Base-by-base conservation (phyloP, 2,113 vertebrate genomes). In the Leucopsar rothschildi region DNA sequence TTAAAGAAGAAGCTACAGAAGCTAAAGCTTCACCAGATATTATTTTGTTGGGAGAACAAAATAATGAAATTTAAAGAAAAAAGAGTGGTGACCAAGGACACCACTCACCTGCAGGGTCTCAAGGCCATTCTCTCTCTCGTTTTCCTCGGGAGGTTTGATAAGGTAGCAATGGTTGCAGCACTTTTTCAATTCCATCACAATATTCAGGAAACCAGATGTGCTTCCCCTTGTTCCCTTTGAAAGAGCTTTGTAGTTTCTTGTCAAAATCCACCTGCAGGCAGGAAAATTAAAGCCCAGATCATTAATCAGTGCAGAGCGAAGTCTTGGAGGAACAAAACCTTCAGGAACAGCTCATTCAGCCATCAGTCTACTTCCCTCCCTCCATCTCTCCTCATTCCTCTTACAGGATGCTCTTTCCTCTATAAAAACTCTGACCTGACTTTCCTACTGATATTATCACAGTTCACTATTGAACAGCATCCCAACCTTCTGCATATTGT, bases 141-240 rank as follows among this genome's bases (percentile, higher is more conserved):
- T 98, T 2, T 99, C 99, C 40, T 99, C 99, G 0, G 98, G 98
- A 45, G 98, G 97, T 85, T 98, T 99, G 77, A 99, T 99, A 75
- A 99, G 98, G 65, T 99, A 99, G 86, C 98, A 98, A 28, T 99
- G 99, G 94, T 99, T 99, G 95, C 99, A 99, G 97, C 99, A 99
- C 86, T 99, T 99, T 92, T 99, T 99, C 75, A 99, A 97, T 92
- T 99, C 99, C 99, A 99, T 99, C 87, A 99, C 99, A 5, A 99
- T 99, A 94, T 99, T 99, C 42, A 99, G 98, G 96, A 99, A 99
- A 76, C 99, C 99, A 5, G 99, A 98, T 9, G 99, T 99, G 94
- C 99, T 99, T 69, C 99, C 99, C 40, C 99, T 97, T 1, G 98
- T 98, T 90, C 99, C 99, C 97, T 99, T 99, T 77, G 98, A 97